Evolutionary conservation across 1,140 invertebrate genomes (phyloP), one percentile per base, ranked within the genome.

Genomic region (Ctenoplectra terminalis): DNA sequence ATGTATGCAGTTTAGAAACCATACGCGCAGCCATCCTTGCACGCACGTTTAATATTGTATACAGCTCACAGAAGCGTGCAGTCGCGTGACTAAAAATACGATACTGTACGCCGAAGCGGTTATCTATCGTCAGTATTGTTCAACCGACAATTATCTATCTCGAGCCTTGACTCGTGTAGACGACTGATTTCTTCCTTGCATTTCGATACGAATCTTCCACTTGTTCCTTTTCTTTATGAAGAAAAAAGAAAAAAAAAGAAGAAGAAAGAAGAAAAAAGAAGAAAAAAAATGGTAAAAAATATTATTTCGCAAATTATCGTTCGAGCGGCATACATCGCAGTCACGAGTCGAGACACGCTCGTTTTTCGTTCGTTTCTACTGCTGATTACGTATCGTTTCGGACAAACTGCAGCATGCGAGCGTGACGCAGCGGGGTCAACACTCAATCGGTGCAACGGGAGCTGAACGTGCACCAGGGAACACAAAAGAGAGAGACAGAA

Each of bases 61-160:
- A 43, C 43, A 26, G 7, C 20, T 50, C 66, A 0, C 15, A 54
- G 26, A 71, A 15, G n/a, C 48, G 58, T n/a, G 58, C 46, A 69
- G 43, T 31, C 52, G 46, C 75, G 64, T 66, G 64, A 70, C 75
- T 34, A 71, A 78, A 29, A 75, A 82, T 75, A 64, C 73, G 37
- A 69, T 60, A 61, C 77, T 73, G 82, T 77, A 85, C 71, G 69
- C 61, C 83, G 75, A 81, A 81, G 82, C 52, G 73, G 58, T 74
- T 74, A 83, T 82, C 77, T 82, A 83, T 88, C 81, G 84, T 89
- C 85, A 85, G 89, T 87, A 91, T 90, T 90, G 86, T 76, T 64
- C 46, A n/a, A 83, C 86, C 83, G 85, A 87, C 86, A 90, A 90
- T 89, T 83, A 69, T 77, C 74, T 29, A 54, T 54, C 50, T 61